These are phyloP conservation scores for Eulemur rufifrons DNA, from an alignment of 2,113 vertebrate genomes.

Conservation along the genomic window DNA sequence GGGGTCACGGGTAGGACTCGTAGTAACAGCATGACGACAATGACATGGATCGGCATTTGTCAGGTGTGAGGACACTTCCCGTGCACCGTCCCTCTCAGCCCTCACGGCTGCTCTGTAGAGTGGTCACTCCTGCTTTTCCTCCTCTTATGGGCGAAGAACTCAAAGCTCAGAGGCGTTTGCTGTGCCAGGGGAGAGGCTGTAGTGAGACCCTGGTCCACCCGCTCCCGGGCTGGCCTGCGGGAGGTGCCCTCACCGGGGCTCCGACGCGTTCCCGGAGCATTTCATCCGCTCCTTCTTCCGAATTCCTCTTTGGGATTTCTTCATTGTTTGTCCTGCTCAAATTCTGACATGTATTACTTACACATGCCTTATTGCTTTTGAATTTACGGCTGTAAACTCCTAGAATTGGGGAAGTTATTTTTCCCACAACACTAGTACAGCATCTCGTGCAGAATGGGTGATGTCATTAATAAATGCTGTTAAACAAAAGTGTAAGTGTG, in stretches of 20 bases:
- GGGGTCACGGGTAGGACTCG: not conserved
- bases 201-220: accelerated
- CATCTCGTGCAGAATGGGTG: not conserved
- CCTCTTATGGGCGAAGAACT: too few relatives aligned
- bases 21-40: not conserved
- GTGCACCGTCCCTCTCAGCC: accelerated
- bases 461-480: not conserved
- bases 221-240: not conserved
- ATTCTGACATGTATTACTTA: not conserved
- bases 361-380: not conserved
- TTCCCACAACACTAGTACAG: not conserved
- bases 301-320: not conserved
- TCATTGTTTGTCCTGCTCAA: not conserved
- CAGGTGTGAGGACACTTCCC: too few relatives aligned
- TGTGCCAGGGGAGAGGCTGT: not conserved
- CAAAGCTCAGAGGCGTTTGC: too few relatives aligned
- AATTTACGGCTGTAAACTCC: not conserved
- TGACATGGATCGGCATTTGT: not conserved
- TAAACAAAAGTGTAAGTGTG: not conserved
- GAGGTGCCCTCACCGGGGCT: not conserved
- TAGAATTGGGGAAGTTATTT: not conserved
- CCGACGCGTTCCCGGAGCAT: not conserved
- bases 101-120: not conserved
- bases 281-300: not conserved
- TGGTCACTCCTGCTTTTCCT: not conserved